Conservation (phyloP, 2,888 invertebrate genomes). For the Ophioninae sp. region DNA sequence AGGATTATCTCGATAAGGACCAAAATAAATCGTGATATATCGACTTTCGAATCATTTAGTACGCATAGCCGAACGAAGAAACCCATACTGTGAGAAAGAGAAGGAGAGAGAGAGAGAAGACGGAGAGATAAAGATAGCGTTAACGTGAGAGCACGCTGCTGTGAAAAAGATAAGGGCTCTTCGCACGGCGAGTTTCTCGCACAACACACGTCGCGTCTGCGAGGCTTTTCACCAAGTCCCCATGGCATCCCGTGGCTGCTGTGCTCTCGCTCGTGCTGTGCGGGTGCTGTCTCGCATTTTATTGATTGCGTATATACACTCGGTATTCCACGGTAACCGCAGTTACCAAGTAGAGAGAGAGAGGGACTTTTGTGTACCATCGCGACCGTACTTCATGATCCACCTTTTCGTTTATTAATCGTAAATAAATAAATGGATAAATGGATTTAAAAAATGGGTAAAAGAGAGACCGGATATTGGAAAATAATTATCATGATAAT, state of each 20-base stretch:
- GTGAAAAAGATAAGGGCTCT: slow-evolving; percentile 39
- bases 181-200: slow-evolving; percentile 30
- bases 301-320: slow-evolving; percentile 61
- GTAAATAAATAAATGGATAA: not conserved
- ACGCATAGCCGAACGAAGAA: not conserved
- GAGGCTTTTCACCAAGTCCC: slow-evolving; percentile 44
- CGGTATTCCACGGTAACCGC: slow-evolving; percentile 48
- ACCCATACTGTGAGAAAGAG: not conserved
- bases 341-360: slow-evolving; percentile 34
- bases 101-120: not conserved
- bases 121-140: not conserved
- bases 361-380: slow-evolving; percentile 2
- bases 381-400: not conserved
- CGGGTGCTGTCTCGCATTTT: slow-evolving; percentile 60
- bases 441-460: not conserved
- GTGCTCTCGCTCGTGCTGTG: slow-evolving; percentile 30
- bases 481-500: not conserved
- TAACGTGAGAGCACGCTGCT: slow-evolving; percentile 1
- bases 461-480: not conserved
- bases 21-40: slow-evolving; percentile 51
- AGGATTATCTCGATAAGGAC: slow-evolving; percentile 25
- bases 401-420: not conserved
- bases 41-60: slow-evolving; percentile 22
- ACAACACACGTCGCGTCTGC: slow-evolving; percentile 22
- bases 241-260: slow-evolving; percentile 31